These are phyloP conservation scores for Drosophila anceps DNA, from an alignment of 2,888 invertebrate species.

Conservation along the genomic window DNA sequence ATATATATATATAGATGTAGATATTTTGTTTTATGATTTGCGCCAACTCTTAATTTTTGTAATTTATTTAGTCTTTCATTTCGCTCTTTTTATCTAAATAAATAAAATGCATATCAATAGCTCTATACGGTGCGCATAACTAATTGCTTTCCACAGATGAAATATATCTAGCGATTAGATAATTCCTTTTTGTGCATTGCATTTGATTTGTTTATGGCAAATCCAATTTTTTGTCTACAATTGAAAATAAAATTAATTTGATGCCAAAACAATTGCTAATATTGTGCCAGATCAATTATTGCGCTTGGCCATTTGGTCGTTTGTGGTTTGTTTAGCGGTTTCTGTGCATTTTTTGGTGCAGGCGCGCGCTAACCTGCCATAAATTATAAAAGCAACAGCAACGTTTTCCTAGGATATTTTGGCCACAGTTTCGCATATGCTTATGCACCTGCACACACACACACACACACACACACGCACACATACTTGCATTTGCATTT, in stretches of 20 bases:
- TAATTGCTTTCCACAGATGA: not conserved
- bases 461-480: constrained; percentile 14
- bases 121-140: not conserved
- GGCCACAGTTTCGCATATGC: constrained; percentile 42
- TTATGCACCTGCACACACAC: constrained; percentile 33
- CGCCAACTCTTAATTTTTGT: constrained; percentile 5
- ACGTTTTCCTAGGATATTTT: constrained; percentile 63
- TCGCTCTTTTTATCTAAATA: not conserved
- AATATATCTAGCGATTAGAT: constrained; percentile 4
- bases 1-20: no score
- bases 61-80: not conserved
- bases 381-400: constrained; percentile 66
- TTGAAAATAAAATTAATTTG: constrained; percentile 28
- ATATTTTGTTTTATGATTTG: constrained; percentile 14
- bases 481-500: constrained; percentile 9
- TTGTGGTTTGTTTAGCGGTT: constrained; percentile 59
- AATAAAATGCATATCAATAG: constrained; percentile 1
- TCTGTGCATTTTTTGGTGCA: constrained; percentile 40
- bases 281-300: constrained; percentile 49
- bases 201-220: not conserved
- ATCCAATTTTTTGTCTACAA: not conserved
- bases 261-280: constrained; percentile 35
- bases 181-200: not conserved
- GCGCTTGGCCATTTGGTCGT: constrained; percentile 39
- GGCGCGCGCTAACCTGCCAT: constrained; percentile 52